Percentiles rank a stretch among this genome's conserved stretches.
phyloP scores from a whole-genome alignment of 2,888 invertebrate genomes.

The Andrena haemorrhoa region DNA sequence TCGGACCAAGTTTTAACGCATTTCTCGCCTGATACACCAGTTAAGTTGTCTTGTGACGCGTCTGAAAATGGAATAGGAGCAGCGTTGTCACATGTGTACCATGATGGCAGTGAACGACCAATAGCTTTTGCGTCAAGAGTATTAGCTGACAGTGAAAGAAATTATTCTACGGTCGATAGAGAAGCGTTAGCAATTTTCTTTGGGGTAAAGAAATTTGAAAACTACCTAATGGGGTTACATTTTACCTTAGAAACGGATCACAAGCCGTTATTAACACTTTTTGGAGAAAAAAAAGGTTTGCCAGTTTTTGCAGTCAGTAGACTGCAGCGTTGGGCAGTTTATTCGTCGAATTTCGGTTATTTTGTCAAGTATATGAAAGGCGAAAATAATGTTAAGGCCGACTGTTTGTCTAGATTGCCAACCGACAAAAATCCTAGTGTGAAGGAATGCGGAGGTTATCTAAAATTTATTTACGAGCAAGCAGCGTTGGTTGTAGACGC shows the following conservation, averaged over 20 bases:
- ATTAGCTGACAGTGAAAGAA: conserved; percentile 29
- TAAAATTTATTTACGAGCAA: conserved; percentile 23
- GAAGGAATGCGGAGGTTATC: background rate
- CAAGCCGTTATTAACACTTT: conserved; percentile 43
- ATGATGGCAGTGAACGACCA: conserved; percentile 35
- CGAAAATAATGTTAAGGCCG: conserved; percentile 16
- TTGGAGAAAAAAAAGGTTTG: conserved; percentile 39
- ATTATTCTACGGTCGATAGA: conserved; percentile 47
- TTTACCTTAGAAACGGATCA: conserved; percentile 57
- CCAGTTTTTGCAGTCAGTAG: conserved; percentile 48
- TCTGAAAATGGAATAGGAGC: conserved; percentile 48
- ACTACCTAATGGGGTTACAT: conserved; percentile 42
- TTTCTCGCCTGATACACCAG: conserved; percentile 34
- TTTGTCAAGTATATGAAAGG: conserved; percentile 44
- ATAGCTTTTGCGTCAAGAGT: conserved; percentile 51
- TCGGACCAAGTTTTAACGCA: conserved; percentile 38
- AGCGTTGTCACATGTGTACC: conserved; percentile 34
- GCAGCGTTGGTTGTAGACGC: background rate
- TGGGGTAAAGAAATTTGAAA: conserved; percentile 50
- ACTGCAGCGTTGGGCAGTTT: conserved; percentile 53
- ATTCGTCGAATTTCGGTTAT: conserved; percentile 46
- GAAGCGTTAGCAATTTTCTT: conserved; percentile 38
- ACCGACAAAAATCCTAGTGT: background rate
- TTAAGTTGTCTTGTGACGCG: conserved; percentile 47
- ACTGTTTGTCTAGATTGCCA: conserved; percentile 13